A percentile compares a stretch with the other conserved stretches of the same genome.
Evolutionary conservation across 2,113 vertebrate genomes (phyloP).

Genomic region (Tympanuchus pallidicinctus): DNA sequence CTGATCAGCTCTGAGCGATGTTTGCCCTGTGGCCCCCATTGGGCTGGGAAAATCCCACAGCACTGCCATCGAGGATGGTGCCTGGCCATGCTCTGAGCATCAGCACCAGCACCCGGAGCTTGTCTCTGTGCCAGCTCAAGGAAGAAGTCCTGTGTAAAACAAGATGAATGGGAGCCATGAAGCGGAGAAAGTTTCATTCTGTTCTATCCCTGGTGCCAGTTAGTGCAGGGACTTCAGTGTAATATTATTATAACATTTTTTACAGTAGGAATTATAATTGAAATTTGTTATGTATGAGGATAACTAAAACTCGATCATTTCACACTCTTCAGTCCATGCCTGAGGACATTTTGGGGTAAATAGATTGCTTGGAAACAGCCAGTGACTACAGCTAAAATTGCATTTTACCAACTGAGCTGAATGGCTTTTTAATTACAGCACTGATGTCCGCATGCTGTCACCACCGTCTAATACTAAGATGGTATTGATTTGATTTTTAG

Average conservation of each 20-base stretch:
- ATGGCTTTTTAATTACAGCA: constrained; percentile 85
- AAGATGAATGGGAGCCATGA: constrained; percentile 35
- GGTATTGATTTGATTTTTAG: constrained; percentile 83
- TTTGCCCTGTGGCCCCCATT: neutral
- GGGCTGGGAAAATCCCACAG: neutral
- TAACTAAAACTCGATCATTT: constrained; percentile 84
- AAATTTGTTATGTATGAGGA: constrained; percentile 82
- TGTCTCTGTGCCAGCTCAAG: neutral
- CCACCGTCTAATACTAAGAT: constrained; percentile 78
- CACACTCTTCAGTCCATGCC: constrained; percentile 77
- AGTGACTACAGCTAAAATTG: constrained; percentile 83
- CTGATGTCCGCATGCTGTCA: constrained; percentile 79
- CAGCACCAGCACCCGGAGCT: neutral
- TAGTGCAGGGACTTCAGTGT: constrained; percentile 55
- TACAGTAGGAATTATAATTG: constrained; percentile 79
- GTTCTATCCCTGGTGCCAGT: constrained; percentile 33
- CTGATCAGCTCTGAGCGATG: neutral
- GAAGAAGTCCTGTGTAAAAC: neutral
- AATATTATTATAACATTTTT: constrained; percentile 79
- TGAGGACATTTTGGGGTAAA: constrained; percentile 83
- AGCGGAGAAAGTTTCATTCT: constrained; percentile 56
- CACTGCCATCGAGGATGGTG: fast-evolving
- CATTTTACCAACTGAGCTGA: constrained; percentile 81
- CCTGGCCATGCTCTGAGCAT: neutral
- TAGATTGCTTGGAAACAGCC: constrained; percentile 82